Conservation (phyloP, 1,140 invertebrate species). For the Galendromus occidentalis region DNA sequence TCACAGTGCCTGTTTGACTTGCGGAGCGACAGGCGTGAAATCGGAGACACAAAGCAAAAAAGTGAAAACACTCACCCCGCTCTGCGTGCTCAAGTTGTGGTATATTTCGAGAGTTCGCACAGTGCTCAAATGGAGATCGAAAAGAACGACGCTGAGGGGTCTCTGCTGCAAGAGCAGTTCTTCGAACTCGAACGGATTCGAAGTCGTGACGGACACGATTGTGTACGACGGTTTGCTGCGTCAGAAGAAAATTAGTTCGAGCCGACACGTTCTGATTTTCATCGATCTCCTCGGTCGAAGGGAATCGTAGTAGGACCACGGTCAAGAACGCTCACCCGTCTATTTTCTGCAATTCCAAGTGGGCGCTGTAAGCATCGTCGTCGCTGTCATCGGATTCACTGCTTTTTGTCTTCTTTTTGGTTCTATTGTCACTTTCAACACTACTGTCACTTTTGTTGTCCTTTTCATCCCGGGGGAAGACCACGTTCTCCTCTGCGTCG, state of each 20-base stretch:
- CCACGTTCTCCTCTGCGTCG: not conserved
- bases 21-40: too few species aligned
- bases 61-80: slow-evolving; percentile 9
- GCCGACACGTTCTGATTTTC: too few species aligned
- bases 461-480: not conserved
- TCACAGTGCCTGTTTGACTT: too few species aligned
- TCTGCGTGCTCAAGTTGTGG: slow-evolving; percentile 9
- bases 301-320: too few species aligned
- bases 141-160: slow-evolving; percentile 49
- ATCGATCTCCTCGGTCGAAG: too few species aligned
- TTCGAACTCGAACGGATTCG: slow-evolving; percentile 11
- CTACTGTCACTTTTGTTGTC: not conserved
- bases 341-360: too few species aligned
- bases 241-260: too few species aligned
- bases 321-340: too few species aligned
- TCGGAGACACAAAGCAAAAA: slow-evolving; percentile 45
- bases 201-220: not conserved
- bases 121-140: slow-evolving; percentile 65
- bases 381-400: not conserved
- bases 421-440: not conserved
- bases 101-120: slow-evolving; percentile 65
- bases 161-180: slow-evolving; percentile 7
- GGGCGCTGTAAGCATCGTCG: not conserved
- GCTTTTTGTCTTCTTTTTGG: slow-evolving; percentile 13
- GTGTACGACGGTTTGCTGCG: too few species aligned